Evolutionary conservation across 2,888 invertebrate genomes (phyloP).

Genomic region (Habrosyne pyritoides): DNA sequence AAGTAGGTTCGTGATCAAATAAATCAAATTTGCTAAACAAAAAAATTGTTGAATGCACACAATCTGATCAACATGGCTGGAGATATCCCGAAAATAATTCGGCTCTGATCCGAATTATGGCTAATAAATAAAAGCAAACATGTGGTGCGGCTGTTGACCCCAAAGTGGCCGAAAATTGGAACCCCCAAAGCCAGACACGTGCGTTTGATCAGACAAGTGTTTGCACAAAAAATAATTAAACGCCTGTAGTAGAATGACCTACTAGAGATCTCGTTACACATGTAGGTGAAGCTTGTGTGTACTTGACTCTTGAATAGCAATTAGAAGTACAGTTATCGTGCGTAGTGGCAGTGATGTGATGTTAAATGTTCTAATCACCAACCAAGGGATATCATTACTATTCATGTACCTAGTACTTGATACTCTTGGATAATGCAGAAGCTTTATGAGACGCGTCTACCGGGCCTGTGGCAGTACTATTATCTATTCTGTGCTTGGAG

Average conservation of each 20-base stretch:
- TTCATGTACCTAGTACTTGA: background rate
- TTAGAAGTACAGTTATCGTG: constrained; percentile 15
- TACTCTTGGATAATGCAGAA: background rate
- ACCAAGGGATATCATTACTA: constrained; percentile 12
- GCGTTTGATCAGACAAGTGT: constrained; percentile 42
- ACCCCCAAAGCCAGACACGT: constrained; percentile 55
- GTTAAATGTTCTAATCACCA: constrained; percentile 3
- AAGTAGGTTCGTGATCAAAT: no score
- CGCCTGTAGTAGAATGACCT: constrained; percentile 13
- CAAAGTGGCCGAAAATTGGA: constrained; percentile 49
- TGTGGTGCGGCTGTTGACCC: constrained; percentile 64
- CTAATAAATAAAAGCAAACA: constrained; percentile 56
- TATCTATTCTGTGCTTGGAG: background rate
- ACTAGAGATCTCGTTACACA: background rate
- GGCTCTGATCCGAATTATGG: constrained; percentile 43
- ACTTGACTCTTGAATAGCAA: constrained; percentile 13
- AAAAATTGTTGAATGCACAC: constrained; percentile 7
- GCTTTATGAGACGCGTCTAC: no score
- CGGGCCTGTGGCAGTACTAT: background rate
- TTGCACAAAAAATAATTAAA: constrained; percentile 44
- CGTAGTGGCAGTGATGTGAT: constrained; percentile 11
- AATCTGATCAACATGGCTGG: constrained; percentile 19
- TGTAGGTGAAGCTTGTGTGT: constrained; percentile 3
- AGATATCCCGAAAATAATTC: constrained; percentile 33
- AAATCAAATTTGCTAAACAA: no score